These are phyloP conservation scores for Coboldia fuscipes DNA, from an alignment of 1,140 invertebrate species.

Conservation along the genomic window DNA sequence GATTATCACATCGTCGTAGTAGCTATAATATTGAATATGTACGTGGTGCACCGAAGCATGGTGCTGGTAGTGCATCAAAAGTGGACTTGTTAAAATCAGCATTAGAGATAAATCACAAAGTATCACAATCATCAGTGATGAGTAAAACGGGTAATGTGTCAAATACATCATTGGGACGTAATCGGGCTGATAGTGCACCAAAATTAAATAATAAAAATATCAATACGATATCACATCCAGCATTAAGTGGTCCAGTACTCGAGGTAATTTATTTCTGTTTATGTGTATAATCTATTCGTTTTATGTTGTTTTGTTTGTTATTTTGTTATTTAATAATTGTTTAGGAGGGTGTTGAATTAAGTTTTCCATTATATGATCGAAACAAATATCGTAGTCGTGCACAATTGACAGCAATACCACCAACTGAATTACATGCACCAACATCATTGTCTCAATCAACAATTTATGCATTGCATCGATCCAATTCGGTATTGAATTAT, in stretches of 20 bases:
- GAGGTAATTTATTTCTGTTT: constrained; percentile 12
- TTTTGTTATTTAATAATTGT: not conserved
- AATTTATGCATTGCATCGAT: not conserved
- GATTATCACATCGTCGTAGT: constrained; percentile 20
- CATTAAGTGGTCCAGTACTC: constrained; percentile 22
- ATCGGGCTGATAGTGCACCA: constrained; percentile 33
- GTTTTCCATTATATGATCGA: constrained; percentile 1
- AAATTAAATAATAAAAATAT: constrained; percentile 30
- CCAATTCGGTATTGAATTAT: not conserved
- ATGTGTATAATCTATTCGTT: not conserved
- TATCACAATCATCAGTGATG: constrained; percentile 20
- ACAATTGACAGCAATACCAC: not conserved
- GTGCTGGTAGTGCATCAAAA: constrained; percentile 32
- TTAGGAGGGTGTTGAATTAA: constrained; percentile 3
- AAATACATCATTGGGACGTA: constrained; percentile 23
- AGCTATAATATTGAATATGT: constrained; percentile 20
- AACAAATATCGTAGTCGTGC: constrained; percentile 1
- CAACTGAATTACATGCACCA: not conserved
- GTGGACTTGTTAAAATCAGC: constrained; percentile 38
- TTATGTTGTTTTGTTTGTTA: not conserved
- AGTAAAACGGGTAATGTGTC: constrained; percentile 23
- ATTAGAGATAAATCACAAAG: constrained; percentile 34
- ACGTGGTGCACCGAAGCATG: constrained; percentile 11
- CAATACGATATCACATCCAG: constrained; percentile 31
- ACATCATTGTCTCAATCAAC: not conserved